These are phyloP conservation scores for Odocoileus hemionus DNA, from an alignment of 2,113 vertebrate genomes.

Conservation along the genomic window DNA sequence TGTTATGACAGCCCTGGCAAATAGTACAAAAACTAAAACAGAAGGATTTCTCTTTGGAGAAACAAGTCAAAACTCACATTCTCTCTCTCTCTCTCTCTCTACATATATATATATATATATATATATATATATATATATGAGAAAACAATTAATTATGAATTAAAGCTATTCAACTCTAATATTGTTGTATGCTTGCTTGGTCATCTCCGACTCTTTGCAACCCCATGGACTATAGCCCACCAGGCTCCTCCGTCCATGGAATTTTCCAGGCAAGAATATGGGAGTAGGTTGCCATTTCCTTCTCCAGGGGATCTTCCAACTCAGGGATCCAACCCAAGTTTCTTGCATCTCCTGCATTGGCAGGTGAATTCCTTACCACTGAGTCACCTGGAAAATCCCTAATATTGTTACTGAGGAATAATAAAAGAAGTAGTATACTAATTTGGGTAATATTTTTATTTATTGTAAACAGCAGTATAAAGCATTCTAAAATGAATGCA, in stretches of 20 bases:
- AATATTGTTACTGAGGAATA: not conserved
- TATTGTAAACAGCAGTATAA: not conserved
- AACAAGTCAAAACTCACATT: not conserved
- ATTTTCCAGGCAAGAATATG: not conserved
- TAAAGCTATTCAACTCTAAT: not conserved
- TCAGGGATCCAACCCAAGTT: not conserved
- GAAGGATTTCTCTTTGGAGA: not conserved
- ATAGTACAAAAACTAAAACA: not conserved
- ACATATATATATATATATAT: too few relatives aligned
- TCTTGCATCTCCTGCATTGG: not conserved
- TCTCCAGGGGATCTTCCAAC: not conserved
- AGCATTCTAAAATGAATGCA: not conserved
- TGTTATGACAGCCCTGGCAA: not conserved
- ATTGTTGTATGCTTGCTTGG: not conserved
- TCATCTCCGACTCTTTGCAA: not conserved
- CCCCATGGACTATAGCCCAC: not conserved
- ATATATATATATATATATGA: not conserved
- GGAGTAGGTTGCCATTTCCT: not conserved
- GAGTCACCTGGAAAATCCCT: not conserved
- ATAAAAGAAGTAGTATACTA: not conserved
- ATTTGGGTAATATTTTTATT: not conserved
- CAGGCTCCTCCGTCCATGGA: not conserved
- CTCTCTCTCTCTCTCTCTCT: not conserved
- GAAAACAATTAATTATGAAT: not conserved
- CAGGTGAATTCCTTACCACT: not conserved